Conservation (phyloP, 2,888 invertebrate species). For the Chesias legatella region DNA sequence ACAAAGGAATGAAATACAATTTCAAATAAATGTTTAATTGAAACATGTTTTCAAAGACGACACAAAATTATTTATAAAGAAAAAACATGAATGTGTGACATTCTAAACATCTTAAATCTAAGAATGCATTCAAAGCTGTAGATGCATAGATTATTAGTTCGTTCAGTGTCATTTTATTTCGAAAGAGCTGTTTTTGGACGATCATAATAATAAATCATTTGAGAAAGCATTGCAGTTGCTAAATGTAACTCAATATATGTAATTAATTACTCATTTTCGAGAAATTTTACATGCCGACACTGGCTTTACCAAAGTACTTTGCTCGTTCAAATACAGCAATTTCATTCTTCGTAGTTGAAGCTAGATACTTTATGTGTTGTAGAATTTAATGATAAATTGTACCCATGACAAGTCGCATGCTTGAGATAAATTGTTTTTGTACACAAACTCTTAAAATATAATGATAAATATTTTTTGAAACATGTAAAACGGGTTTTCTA, state of each 20-base stretch:
- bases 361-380: constrained; percentile 72
- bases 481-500: constrained; percentile 58
- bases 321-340: constrained; percentile 31
- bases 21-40: not conserved
- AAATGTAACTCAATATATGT: no score
- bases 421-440: constrained; percentile 52
- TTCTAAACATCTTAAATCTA: constrained; percentile 1
- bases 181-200: constrained; percentile 18
- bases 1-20: constrained; percentile 8
- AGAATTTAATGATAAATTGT: constrained; percentile 41
- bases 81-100: not conserved
- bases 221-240: no score
- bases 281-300: no score
- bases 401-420: constrained; percentile 40
- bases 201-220: not conserved
- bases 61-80: no score
- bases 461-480: constrained; percentile 67
- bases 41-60: no score
- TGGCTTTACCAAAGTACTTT: no score
- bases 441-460: constrained; percentile 45
- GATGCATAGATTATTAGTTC: constrained; percentile 49
- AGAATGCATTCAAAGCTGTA: constrained; percentile 49
- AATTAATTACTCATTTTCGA: no score
- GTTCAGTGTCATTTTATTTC: constrained; percentile 27
- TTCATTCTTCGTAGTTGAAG: constrained; percentile 59